Conservation (phyloP, 2,888 invertebrate genomes). For the Limnephilus marmoratus region DNA sequence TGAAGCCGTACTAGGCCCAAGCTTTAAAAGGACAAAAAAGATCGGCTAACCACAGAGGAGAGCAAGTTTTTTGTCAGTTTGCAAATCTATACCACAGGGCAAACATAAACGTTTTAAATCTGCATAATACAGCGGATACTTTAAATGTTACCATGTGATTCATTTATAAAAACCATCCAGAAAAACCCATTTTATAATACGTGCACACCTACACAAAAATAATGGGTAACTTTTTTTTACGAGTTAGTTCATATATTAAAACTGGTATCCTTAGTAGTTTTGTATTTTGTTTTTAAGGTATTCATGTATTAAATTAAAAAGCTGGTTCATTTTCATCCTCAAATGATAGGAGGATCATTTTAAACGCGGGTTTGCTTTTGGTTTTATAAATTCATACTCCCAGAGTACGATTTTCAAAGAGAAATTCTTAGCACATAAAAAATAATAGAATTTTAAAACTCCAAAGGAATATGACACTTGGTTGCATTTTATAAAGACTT, state of each 20-base stretch:
- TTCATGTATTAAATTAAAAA: not conserved
- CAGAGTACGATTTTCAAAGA: too few relatives aligned
- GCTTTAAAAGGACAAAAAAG: not conserved
- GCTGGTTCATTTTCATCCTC: not conserved
- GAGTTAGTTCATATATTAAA: not conserved
- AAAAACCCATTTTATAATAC: not conserved
- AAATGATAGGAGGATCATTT: not conserved
- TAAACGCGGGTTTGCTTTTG: not conserved
- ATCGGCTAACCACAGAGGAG: not conserved
- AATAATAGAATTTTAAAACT: too few relatives aligned
- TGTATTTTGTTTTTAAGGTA: not conserved
- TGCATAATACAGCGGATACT: not conserved
- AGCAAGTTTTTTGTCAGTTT: not conserved
- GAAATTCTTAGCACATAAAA: too few relatives aligned
- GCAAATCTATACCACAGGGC: not conserved
- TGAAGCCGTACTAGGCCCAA: not conserved
- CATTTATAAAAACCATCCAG: not conserved
- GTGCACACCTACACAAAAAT: not conserved
- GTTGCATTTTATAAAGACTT: too few relatives aligned
- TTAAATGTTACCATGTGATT: not conserved
- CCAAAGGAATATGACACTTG: too few relatives aligned
- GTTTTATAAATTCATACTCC: not conserved
- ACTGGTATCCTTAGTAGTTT: not conserved
- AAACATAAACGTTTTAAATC: not conserved
- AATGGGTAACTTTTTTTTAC: not conserved